Conservation (phyloP, 2,888 invertebrate genomes). For the Cyclophora albipunctata region DNA sequence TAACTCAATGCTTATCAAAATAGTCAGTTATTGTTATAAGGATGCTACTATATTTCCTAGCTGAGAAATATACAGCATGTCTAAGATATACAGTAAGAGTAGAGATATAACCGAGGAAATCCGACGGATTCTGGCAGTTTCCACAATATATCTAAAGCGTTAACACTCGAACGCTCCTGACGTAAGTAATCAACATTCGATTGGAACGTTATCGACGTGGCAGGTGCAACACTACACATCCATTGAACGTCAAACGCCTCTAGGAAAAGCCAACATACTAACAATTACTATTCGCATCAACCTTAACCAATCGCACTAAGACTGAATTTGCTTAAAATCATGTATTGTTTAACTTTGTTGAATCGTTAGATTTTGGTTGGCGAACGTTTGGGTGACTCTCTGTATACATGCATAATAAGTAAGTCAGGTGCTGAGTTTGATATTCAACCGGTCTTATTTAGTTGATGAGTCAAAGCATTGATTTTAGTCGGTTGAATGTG, state of each 20-base stretch:
- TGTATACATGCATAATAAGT: slow-evolving; percentile 21
- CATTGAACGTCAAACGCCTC: slow-evolving; percentile 36
- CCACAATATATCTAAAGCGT: background rate
- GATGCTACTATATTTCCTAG: no score
- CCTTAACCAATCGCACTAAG: slow-evolving; percentile 11
- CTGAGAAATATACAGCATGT: no score
- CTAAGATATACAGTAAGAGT: no score
- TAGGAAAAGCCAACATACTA: slow-evolving; percentile 21
- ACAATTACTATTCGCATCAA: slow-evolving; percentile 10
- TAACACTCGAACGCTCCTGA: slow-evolving; percentile 33
- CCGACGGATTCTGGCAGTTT: no score
- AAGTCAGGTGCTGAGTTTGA: slow-evolving; percentile 11
- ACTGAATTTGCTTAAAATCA: slow-evolving; percentile 14
- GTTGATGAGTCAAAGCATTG: background rate
- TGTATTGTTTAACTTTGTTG: slow-evolving; percentile 27
- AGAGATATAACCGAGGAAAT: no score
- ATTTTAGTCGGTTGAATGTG: background rate
- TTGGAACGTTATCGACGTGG: slow-evolving; percentile 43
- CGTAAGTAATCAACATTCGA: slow-evolving; percentile 46
- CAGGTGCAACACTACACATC: slow-evolving; percentile 45
- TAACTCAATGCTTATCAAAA: no score
- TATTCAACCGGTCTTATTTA: background rate
- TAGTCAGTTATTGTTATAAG: no score
- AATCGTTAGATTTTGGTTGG: slow-evolving; percentile 42
- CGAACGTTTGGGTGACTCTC: slow-evolving; percentile 37